Base-by-base conservation (phyloP, 2,797 vertebrate species). In the Hydrocynus forskahlii region DNA sequence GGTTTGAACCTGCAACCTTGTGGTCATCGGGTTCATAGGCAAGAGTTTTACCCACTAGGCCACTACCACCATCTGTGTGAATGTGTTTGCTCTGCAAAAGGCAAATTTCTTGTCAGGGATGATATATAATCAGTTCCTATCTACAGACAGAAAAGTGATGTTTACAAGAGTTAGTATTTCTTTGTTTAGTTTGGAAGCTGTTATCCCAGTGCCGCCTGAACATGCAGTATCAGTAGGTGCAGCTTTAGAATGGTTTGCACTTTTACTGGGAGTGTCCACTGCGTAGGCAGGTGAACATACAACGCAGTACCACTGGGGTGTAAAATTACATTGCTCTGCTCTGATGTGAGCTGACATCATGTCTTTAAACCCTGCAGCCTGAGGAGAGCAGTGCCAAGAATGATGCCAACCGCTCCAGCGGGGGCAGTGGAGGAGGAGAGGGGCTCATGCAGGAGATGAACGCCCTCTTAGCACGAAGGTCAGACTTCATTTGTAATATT, bases 361-460 rank as follows among this genome's bases (percentile, higher is more conserved):
- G 87, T 88, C 25, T 78, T 72, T 80, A 60, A 83, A 74, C 70
- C 35, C 43, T 40, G 6, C 88, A 99, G 98, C 95, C 97, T 87
- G 98, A 99, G 92, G 98, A 97, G 81, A 95, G 96, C 23, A 96
- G 95, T 82, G 92, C 93, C 9, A 98, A 98, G 94, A 96, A 94
- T 0, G 98, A 99, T 91, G 95, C 95, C 91, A 99, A 96, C 92
- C 95, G 97, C 85, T 97, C 97, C 48, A 97, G 97, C n/a, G 97
- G 97, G 10, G 92, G 94, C 76, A 94, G 94, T 54, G 93, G 93
- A 29, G 93, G 94, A 0, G 96, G 96, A 81, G 97, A 98, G 73
- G 97, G 98, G 40, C 95, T 99, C 85, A 99, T 99, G 98, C 97
- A 99, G 89, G 98, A 99, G 89, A 99, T 99, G 98, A 98, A 99